Base-by-base conservation (phyloP, 2,888 invertebrate genomes). In the Idaea straminata region DNA sequence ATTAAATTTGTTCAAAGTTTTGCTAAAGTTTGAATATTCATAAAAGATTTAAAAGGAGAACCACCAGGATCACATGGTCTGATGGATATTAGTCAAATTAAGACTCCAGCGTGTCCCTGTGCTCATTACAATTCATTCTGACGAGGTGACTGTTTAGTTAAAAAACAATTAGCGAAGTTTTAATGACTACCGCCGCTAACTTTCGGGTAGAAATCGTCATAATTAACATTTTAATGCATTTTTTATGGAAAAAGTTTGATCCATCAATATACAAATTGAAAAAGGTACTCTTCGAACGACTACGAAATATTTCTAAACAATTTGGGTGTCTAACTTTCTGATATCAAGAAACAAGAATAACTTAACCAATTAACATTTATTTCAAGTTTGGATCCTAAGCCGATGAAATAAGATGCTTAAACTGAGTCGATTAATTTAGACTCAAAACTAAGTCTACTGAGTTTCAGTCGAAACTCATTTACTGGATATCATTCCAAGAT, bases 81-180 rank as follows among this genome's bases (percentile, higher is more conserved):
- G 69, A 64, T 68, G 69, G 66, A 75, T 72, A 79, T 78, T 71
- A 74, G 71, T 74, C 74, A 75, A 78, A 74, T 79, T 74, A 76
- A 66, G 65, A 69, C 63, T 68, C 68, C 62, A 65, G 68, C 71
- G 58, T 67, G 64, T 65, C 72, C 62, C 69, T 61, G 59, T 70
- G 70, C 66, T 62, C 63, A 65, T 72, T 73, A 71, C 70, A 73
- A 72, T 73, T 70, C 70, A 72, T 70, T 68, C 71, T 69, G 66
- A 73, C 65, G 68, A 66, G 60, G 62, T 70, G 70, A 59, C 68
- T 72, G 73, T 77, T 76, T 77, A 75, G 77, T 75, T 65, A 73
- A 76, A 76, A 77, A 78, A 72, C 74, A 76, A 80, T 81, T 74
- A 77, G 65, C 59, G 72, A 79, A 81, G 74, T 81, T 81, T 80